phyloP scores from a whole-genome alignment of 2,888 invertebrate genomes.

The Amiota communis region DNA sequence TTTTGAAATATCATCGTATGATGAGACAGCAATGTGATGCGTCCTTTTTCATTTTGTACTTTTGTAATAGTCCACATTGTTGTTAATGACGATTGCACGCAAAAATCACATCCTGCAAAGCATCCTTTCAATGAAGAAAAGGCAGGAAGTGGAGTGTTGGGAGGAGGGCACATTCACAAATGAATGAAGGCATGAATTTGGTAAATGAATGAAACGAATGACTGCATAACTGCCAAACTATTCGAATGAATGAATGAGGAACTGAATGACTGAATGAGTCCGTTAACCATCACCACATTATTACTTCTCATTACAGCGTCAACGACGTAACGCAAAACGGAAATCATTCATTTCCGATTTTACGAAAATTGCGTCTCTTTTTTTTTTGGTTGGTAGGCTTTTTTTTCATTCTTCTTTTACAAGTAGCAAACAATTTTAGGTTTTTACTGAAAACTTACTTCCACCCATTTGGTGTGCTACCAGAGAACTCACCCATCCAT shows the following conservation, averaged over 20 bases:
- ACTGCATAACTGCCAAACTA: not conserved
- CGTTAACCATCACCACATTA: constrained; percentile 53
- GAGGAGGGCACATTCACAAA: constrained; percentile 22
- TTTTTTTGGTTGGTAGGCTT: constrained; percentile 58
- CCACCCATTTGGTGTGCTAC: too few species aligned
- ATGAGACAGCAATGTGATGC: constrained; percentile 49
- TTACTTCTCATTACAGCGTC: constrained; percentile 62
- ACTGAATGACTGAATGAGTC: constrained; percentile 13
- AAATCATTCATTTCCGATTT: constrained; percentile 62
- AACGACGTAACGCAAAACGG: constrained; percentile 33
- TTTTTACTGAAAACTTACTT: too few species aligned
- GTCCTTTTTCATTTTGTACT: not conserved
- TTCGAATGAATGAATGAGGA: not conserved
- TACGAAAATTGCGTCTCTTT: constrained; percentile 35
- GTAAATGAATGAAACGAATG: not conserved
- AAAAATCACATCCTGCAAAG: constrained; percentile 22
- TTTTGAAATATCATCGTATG: constrained; percentile 39
- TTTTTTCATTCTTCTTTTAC: constrained; percentile 53
- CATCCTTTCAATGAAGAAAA: too few species aligned
- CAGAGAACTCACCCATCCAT: not conserved
- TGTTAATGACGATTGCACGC: constrained; percentile 23
- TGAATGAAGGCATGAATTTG: constrained; percentile 23
- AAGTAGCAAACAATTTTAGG: constrained; percentile 32
- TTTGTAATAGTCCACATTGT: too few species aligned
- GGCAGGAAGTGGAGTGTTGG: not conserved